Evolutionary conservation across 2,888 invertebrate species (phyloP).

Genomic region (Eupithecia subfuscata): DNA sequence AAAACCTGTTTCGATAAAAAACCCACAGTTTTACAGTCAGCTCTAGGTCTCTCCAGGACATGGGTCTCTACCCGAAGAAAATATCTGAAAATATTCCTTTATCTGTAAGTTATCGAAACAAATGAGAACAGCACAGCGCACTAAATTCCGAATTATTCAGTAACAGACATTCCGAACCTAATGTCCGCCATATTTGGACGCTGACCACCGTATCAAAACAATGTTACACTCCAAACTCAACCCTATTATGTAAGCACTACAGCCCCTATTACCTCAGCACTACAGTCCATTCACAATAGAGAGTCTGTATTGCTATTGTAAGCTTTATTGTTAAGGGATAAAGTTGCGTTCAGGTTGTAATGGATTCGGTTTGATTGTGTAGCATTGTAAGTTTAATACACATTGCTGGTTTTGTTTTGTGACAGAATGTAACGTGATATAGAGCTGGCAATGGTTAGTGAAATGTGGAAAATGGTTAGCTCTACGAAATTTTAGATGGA

Average conservation of each 20-base stretch:
- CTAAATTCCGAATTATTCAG: conserved; percentile 37
- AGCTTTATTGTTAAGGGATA: conserved; percentile 25
- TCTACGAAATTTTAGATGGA: background rate
- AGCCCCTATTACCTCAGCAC: conserved; percentile 3
- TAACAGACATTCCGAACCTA: conserved; percentile 47
- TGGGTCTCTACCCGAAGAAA: no score
- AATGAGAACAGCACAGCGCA: conserved; percentile 16
- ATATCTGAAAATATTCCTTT: background rate
- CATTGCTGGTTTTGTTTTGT: conserved; percentile 37
- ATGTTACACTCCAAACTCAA: conserved; percentile 45
- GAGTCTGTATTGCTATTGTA: conserved; percentile 21
- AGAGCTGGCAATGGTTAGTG: conserved; percentile 28
- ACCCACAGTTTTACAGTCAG: background rate
- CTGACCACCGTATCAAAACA: conserved; percentile 47
- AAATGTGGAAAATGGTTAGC: background rate
- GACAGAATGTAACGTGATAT: conserved; percentile 24
- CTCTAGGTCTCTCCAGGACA: no score
- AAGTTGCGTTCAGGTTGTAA: conserved; percentile 21
- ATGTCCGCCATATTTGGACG: conserved; percentile 33
- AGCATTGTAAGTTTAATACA: conserved; percentile 44
- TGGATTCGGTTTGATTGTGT: conserved; percentile 26
- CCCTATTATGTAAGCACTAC: conserved; percentile 40
- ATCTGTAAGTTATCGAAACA: conserved; percentile 11
- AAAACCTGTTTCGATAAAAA: background rate
- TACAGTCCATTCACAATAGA: conserved; percentile 41